phyloP scores from a whole-genome alignment of 2,888 invertebrate genomes.

The Onchidella celtica region DNA sequence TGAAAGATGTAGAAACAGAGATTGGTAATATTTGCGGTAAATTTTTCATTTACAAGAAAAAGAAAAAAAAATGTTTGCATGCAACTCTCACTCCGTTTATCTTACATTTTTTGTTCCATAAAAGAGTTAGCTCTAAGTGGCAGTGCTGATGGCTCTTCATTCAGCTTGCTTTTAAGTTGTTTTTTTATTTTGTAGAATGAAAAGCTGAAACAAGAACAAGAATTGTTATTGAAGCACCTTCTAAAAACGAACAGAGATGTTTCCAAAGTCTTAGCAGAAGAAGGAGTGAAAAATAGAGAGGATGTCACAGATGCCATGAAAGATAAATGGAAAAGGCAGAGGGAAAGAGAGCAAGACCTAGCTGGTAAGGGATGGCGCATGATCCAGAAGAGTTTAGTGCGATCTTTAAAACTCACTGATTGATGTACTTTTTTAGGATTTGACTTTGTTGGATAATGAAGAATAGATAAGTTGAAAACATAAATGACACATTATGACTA shows the following conservation, averaged over 20 bases:
- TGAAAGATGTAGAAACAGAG: no score
- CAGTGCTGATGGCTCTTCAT: no score
- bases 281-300: constrained; percentile 67
- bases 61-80: no score
- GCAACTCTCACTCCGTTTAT: no score
- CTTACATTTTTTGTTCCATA: no score
- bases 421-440: no score
- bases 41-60: no score
- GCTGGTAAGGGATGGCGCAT: constrained; percentile 57
- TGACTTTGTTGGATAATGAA: no score
- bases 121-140: no score
- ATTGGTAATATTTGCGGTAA: no score
- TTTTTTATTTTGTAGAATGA: constrained; percentile 68
- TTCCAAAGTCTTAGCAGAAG: constrained; percentile 66
- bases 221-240: constrained; percentile 69
- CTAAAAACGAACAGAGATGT: constrained; percentile 73
- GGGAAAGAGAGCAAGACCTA: constrained; percentile 67
- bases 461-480: no score
- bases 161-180: not conserved
- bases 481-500: no score
- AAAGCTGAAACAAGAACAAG: constrained; percentile 74
- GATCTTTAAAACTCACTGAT: not conserved
- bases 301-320: constrained; percentile 75
- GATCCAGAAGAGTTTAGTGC: not conserved
- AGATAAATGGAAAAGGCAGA: constrained; percentile 73